A percentile compares a stretch with the other conserved stretches of the same genome.
phyloP scores from a whole-genome alignment of 2,113 vertebrate genomes.

The Mormoops blainvillei region DNA sequence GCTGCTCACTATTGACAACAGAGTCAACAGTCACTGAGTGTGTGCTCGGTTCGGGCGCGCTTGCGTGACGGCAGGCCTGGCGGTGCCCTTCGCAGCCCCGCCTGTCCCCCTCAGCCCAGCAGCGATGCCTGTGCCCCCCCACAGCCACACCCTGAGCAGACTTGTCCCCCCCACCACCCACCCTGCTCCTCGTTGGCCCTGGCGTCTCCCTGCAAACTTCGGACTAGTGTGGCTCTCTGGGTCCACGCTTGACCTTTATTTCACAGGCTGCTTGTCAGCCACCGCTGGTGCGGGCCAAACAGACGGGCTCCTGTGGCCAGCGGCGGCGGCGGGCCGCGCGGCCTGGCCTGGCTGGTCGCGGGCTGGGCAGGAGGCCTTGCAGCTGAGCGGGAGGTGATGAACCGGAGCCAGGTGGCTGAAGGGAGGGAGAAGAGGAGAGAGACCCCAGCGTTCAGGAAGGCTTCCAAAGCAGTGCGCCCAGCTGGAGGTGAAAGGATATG shows the following conservation, averaged over 20 bases:
- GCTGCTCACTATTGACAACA: not conserved
- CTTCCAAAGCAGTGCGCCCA: not conserved
- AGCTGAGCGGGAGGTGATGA: not conserved
- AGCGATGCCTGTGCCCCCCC: rapidly evolving
- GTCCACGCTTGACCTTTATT: not conserved
- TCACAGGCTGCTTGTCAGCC: not conserved
- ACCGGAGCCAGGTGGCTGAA: not conserved
- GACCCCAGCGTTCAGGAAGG: not conserved
- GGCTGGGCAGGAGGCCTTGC: not conserved
- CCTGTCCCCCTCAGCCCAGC: rapidly evolving
- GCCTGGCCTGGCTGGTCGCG: rapidly evolving
- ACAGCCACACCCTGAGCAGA: rapidly evolving
- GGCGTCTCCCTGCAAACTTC: not conserved
- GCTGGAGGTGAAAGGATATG: not conserved
- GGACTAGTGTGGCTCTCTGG: not conserved
- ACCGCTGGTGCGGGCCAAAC: not conserved
- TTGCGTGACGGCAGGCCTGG: not conserved
- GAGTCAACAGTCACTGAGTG: too few species aligned
- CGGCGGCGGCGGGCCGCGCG: rapidly evolving
- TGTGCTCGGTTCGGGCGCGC: too few species aligned
- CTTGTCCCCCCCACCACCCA: rapidly evolving
- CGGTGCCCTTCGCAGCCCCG: rapidly evolving
- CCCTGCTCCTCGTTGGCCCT: too few species aligned
- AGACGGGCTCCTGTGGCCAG: rapidly evolving
- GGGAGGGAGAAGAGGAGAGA: not conserved